These are phyloP conservation scores for Catostomus latipinnis DNA, from an alignment of 2,797 vertebrate species.

Conservation along the genomic window DNA sequence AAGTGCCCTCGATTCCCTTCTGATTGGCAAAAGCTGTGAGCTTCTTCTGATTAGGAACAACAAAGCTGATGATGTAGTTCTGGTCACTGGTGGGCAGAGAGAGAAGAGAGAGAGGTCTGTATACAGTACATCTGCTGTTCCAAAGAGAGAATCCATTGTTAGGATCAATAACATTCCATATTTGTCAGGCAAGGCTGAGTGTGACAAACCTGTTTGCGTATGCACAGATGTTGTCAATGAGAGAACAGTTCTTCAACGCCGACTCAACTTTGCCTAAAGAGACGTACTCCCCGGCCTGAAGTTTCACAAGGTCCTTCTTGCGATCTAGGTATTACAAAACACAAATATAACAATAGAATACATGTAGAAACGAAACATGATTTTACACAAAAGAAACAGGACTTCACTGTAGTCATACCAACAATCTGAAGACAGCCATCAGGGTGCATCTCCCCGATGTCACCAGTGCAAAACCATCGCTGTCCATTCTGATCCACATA, in stretches of 20 bases:
- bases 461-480: conserved; percentile 97
- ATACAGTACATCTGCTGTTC: background rate
- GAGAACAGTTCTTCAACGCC: conserved; percentile 90
- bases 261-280: conserved; percentile 97
- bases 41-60: conserved; percentile 97
- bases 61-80: conserved; percentile 97
- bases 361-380: too few relatives aligned
- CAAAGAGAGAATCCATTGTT: background rate
- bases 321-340: conserved; percentile 79
- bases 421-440: conserved; percentile 98
- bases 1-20: conserved; percentile 84
- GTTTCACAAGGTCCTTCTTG: conserved; percentile 97
- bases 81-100: conserved; percentile 82
- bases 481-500: conserved; percentile 87
- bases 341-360: background rate
- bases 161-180: background rate
- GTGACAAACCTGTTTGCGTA: conserved; percentile 93
- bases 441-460: conserved; percentile 91
- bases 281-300: conserved; percentile 97
- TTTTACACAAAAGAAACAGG: background rate
- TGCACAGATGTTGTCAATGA: conserved; percentile 97
- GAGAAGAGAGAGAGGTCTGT: background rate
- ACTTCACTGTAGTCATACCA: conserved; percentile 71
- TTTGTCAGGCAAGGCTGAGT: background rate
- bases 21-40: conserved; percentile 85